phyloP scores from a whole-genome alignment of 2,888 invertebrate species.

The Leptura quadrifasciata region DNA sequence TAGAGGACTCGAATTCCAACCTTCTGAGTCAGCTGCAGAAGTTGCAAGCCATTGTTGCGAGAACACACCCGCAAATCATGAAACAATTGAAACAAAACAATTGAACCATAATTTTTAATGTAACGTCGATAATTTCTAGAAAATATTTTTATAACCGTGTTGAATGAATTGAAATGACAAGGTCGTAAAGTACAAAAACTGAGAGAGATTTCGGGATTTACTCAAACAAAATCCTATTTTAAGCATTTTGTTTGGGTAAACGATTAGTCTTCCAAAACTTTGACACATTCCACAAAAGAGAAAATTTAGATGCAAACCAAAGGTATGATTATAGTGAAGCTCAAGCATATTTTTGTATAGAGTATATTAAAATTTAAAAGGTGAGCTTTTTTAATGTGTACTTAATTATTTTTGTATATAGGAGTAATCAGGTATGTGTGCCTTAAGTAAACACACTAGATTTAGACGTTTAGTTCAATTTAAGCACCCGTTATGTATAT shows the following conservation, averaged over 20 bases:
- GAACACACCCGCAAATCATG: slow-evolving; percentile 71
- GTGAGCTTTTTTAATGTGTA: slow-evolving; percentile 56
- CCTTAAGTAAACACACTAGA: slow-evolving; percentile 59
- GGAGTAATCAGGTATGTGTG: slow-evolving; percentile 61
- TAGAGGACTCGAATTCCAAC: slow-evolving; percentile 86
- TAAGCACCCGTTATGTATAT: slow-evolving; percentile 54
- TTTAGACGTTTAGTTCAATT: slow-evolving; percentile 47
- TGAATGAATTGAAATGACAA: slow-evolving; percentile 32
- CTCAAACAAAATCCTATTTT: slow-evolving; percentile 29
- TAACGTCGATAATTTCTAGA: slow-evolving; percentile 32
- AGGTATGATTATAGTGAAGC: slow-evolving; percentile 56
- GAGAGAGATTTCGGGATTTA: slow-evolving; percentile 34
- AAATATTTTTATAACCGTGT: slow-evolving; percentile 33
- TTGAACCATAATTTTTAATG: slow-evolving; percentile 33
- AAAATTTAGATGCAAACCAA: slow-evolving; percentile 60
- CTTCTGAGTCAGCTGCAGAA: slow-evolving; percentile 86
- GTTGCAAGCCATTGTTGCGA: slow-evolving; percentile 82
- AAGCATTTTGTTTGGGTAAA: slow-evolving; percentile 22
- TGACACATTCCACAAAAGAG: slow-evolving; percentile 64
- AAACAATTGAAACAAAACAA: slow-evolving; percentile 63
- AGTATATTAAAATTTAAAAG: slow-evolving; percentile 40
- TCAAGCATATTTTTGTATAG: slow-evolving; percentile 57
- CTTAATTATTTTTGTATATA: slow-evolving; percentile 63
- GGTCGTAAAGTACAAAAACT: slow-evolving; percentile 37
- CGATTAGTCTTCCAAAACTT: slow-evolving; percentile 61